phyloP scores from a whole-genome alignment of 2,888 invertebrate genomes.

The Troilus luridus region DNA sequence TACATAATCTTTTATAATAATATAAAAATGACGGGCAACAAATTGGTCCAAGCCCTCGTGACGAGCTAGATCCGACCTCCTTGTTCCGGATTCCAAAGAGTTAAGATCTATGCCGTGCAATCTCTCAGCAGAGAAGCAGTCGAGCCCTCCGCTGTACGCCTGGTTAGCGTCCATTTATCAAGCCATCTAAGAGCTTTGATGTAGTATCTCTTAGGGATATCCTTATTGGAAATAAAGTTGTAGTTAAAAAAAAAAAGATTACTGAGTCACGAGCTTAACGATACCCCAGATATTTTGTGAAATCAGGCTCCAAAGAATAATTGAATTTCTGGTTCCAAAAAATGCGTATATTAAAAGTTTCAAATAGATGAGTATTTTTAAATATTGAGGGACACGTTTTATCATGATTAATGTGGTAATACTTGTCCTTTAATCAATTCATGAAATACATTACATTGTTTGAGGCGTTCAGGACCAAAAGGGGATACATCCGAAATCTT shows the following conservation, averaged over 20 bases:
- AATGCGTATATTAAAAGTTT: no score
- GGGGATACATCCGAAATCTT: no score
- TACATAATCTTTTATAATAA: neutral
- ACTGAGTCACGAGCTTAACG: neutral
- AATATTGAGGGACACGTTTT: no score
- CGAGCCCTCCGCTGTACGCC: neutral
- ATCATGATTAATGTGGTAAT: no score
- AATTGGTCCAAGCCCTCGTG: conserved; percentile 3
- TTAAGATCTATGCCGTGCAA: conserved; percentile 2
- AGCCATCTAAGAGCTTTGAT: neutral
- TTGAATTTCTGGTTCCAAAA: neutral
- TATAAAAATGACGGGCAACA: neutral
- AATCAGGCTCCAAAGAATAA: neutral
- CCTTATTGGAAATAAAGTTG: neutral
- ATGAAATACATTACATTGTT: no score
- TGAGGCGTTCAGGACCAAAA: no score
- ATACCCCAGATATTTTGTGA: neutral
- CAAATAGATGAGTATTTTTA: no score
- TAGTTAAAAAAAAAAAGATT: neutral
- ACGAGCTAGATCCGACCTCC: neutral
- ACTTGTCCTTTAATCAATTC: no score
- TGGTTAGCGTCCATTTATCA: neutral
- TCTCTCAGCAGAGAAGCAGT: neutral
- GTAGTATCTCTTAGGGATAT: neutral
- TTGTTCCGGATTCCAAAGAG: neutral